Evolutionary conservation across 1,140 invertebrate species (phyloP).

Genomic region (Bursaphelenchus mucronatus): DNA sequence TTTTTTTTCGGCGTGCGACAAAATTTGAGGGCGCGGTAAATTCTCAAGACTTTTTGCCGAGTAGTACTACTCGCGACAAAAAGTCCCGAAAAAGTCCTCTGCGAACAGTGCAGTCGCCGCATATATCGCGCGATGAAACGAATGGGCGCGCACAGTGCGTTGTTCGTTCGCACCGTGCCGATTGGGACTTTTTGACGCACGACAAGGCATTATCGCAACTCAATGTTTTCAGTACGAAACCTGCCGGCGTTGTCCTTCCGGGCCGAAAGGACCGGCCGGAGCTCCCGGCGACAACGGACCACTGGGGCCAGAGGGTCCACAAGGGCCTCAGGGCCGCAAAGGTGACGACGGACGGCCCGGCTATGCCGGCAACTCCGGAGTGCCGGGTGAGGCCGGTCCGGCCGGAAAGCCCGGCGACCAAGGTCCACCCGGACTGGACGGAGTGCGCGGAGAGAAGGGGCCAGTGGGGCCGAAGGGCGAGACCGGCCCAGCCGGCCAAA

Average conservation of each 20-base stretch:
- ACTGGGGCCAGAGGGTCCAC: neutral
- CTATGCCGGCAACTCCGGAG: conserved; percentile 11
- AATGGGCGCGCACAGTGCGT: too few species aligned
- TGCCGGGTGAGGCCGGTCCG: neutral
- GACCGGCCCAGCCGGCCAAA: conserved; percentile 12
- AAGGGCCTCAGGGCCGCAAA: neutral
- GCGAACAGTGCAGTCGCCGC: too few species aligned
- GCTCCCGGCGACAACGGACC: conserved; percentile 4
- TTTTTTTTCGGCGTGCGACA: too few species aligned
- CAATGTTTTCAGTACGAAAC: too few species aligned
- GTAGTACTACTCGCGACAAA: too few species aligned
- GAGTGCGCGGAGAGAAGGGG: conserved; percentile 20
- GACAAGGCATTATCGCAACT: too few species aligned
- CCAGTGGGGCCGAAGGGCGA: conserved; percentile 15
- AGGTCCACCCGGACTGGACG: conserved; percentile 14
- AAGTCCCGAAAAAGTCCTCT: too few species aligned
- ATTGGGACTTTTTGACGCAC: too few species aligned
- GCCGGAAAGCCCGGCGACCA: neutral
- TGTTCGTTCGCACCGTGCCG: too few species aligned
- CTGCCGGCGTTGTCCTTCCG: conserved; percentile 3
- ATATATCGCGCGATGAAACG: too few species aligned
- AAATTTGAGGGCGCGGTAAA: too few species aligned
- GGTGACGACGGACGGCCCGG: conserved; percentile 18
- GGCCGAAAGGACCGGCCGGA: conserved; percentile 14
- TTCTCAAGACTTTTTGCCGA: too few species aligned